phyloP scores from a whole-genome alignment of 2,888 invertebrate genomes.

The Drosophila pegasa region DNA sequence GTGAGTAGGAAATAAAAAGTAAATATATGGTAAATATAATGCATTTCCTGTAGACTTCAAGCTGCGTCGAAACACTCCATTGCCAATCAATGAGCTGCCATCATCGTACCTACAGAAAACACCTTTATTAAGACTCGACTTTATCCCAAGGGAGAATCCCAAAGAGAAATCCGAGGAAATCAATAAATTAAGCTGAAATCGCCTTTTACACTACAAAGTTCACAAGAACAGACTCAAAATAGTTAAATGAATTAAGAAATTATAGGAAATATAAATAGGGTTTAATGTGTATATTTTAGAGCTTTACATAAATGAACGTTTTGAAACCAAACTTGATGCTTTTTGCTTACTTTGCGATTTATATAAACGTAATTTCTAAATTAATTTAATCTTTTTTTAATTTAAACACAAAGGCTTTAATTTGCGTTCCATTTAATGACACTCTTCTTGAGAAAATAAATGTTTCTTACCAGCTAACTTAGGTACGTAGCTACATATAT shows the following conservation, averaged over 20 bases:
- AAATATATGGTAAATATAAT: neutral
- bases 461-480: slow-evolving; percentile 23
- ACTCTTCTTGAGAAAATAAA: slow-evolving; percentile 38
- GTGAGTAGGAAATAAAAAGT: slow-evolving; percentile 17
- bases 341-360: neutral
- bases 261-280: neutral
- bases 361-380: neutral
- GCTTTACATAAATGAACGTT: neutral
- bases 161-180: neutral
- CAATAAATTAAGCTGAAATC: neutral
- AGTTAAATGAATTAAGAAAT: neutral
- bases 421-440: slow-evolving; percentile 27
- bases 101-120: slow-evolving; percentile 3
- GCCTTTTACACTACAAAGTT: neutral
- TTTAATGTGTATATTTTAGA: neutral
- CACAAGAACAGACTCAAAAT: neutral
- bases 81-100: slow-evolving; percentile 32
- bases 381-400: too few relatives aligned
- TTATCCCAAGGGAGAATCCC: neutral
- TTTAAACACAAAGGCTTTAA: slow-evolving; percentile 1
- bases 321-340: neutral
- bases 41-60: slow-evolving; percentile 24
- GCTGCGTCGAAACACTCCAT: slow-evolving; percentile 24
- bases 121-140: slow-evolving; percentile 3
- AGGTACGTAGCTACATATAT: slow-evolving; percentile 31